Evolutionary conservation across 2,113 vertebrate species (phyloP).

Genomic region (Leptocoma aspasia): DNA sequence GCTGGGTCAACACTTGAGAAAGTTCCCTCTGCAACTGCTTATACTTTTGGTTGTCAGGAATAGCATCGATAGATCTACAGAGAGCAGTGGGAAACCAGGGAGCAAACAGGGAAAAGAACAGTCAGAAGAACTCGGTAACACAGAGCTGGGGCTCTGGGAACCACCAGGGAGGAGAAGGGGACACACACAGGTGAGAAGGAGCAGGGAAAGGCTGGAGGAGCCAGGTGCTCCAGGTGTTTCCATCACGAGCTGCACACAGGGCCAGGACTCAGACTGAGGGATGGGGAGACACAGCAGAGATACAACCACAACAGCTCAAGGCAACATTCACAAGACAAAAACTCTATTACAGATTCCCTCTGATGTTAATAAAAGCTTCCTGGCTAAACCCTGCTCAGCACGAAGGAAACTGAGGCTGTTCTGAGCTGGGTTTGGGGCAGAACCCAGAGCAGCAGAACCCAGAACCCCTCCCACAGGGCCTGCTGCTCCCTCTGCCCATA

Average conservation of each 20-base stretch:
- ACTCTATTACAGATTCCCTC: neutral
- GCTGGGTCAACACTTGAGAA: slow-evolving; percentile 98
- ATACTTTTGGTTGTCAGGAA: slow-evolving; percentile 99
- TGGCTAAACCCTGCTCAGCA: neutral
- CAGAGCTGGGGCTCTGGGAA: neutral
- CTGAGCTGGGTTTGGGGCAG: neutral
- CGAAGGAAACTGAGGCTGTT: neutral
- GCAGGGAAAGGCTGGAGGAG: neutral
- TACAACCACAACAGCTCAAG: neutral
- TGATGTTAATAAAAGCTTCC: neutral
- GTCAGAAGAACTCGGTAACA: neutral
- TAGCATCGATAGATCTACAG: slow-evolving; percentile 97
- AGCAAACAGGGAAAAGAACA: slow-evolving; percentile 38
- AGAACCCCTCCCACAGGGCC: neutral
- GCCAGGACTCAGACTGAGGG: neutral
- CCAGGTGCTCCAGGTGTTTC: fast-evolving
- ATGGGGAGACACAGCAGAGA: neutral
- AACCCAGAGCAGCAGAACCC: neutral
- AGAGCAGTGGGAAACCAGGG: slow-evolving; percentile 62
- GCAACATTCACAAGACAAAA: neutral
- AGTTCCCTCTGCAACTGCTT: slow-evolving; percentile 98
- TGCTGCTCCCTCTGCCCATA: neutral
- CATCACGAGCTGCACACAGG: neutral
- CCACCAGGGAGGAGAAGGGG: neutral
- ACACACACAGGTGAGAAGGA: neutral